These are phyloP conservation scores for Drosophila emarginata DNA, from an alignment of 2,888 invertebrate species.

Conservation along the genomic window DNA sequence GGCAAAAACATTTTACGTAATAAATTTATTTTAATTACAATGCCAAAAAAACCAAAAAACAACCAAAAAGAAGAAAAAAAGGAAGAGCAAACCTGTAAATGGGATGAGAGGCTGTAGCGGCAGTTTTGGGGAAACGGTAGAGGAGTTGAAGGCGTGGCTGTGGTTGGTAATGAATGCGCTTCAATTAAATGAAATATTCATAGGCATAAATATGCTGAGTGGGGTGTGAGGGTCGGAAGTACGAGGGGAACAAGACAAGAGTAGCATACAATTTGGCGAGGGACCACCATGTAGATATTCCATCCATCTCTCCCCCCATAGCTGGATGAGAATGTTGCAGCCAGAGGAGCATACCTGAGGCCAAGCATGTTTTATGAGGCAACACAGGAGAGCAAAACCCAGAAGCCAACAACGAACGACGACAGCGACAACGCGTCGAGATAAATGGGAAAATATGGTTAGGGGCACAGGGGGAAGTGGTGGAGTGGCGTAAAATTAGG, in stretches of 20 bases:
- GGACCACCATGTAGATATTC: constrained; percentile 17
- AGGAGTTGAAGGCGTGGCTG: constrained; percentile 27
- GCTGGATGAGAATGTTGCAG: constrained; percentile 10
- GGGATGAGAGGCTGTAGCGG: constrained; percentile 8
- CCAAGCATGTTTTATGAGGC: constrained; percentile 69
- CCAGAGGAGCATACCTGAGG: constrained; percentile 36
- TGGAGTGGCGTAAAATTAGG: not conserved
- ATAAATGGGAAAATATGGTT: not conserved
- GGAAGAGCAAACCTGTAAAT: constrained; percentile 10
- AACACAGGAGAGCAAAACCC: constrained; percentile 18
- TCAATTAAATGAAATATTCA: constrained; percentile 77
- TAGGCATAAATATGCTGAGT: constrained; percentile 62
- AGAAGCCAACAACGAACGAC: constrained; percentile 21
- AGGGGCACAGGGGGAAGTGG: not conserved
- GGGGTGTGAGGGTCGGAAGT: not conserved
- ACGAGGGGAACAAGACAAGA: constrained; percentile 3
- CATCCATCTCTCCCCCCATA: constrained; percentile 2
- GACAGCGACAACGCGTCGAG: not conserved
- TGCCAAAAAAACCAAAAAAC: constrained; percentile 53
- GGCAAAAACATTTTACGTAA: constrained; percentile 73
- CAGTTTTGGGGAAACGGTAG: not conserved
- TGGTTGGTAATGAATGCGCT: constrained; percentile 70
- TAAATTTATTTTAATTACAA: constrained; percentile 75
- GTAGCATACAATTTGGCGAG: not conserved
- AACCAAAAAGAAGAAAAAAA: constrained; percentile 17